Evolutionary conservation across 2,113 vertebrate species (phyloP).

Genomic region (Thunnus maccoyii): DNA sequence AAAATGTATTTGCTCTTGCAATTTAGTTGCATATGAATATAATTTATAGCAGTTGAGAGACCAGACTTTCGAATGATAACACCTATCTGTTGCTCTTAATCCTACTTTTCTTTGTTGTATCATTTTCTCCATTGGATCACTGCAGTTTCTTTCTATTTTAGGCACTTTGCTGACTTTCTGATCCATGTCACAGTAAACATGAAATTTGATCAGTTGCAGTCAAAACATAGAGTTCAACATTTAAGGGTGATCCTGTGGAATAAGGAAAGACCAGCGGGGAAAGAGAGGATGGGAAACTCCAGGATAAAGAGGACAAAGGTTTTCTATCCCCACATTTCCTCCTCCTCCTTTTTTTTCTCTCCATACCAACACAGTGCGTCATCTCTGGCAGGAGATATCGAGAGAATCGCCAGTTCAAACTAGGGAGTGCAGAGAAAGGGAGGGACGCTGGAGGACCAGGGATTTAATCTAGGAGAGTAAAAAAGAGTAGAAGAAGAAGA

Average conservation of each 20-base stretch:
- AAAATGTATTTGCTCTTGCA: too few relatives aligned
- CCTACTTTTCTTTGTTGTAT: background rate
- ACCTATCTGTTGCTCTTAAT: too few relatives aligned
- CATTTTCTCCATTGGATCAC: background rate
- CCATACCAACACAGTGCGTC: conserved; percentile 51
- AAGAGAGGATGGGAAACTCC: background rate
- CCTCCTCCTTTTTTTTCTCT: background rate
- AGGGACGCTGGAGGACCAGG: background rate
- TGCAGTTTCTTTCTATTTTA: background rate
- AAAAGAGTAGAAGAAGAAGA: background rate
- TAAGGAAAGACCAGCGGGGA: too few relatives aligned
- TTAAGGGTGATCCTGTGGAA: too few relatives aligned
- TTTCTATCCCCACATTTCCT: conserved; percentile 6
- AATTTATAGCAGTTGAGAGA: too few relatives aligned
- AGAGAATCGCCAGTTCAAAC: background rate
- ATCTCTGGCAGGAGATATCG: background rate
- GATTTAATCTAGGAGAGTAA: background rate
- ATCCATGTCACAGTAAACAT: too few relatives aligned
- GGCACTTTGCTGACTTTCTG: background rate
- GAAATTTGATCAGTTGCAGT: too few relatives aligned
- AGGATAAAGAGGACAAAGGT: background rate
- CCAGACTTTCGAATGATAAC: too few relatives aligned
- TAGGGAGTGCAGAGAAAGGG: background rate
- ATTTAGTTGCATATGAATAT: too few relatives aligned
- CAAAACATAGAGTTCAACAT: too few relatives aligned